Evolutionary conservation across 92 coral and sea anemone genomes (phyloP).

Genomic region (Anthopleura xanthogrammica): DNA sequence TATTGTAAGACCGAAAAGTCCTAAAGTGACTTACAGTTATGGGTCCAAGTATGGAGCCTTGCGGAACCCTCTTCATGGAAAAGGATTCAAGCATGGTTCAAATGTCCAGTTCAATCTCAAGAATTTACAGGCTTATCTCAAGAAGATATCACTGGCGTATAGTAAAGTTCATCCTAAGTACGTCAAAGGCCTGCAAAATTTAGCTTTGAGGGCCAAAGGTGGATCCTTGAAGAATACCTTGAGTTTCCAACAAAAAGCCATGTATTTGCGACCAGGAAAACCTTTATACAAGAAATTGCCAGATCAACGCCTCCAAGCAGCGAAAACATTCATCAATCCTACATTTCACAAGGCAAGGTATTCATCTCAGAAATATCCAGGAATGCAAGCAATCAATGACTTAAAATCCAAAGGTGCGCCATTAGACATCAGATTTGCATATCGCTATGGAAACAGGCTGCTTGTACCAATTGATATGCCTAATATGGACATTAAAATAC

Average conservation of each 20-base stretch:
- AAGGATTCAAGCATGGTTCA: background rate
- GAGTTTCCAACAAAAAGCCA: background rate
- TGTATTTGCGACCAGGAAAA: background rate
- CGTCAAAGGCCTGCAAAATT: background rate
- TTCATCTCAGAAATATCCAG: constrained; percentile 4
- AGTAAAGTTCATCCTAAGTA: background rate
- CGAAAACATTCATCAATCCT: background rate
- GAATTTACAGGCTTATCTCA: background rate
- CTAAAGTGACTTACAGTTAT: background rate
- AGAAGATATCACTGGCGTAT: background rate
- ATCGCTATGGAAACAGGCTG: constrained; percentile 42
- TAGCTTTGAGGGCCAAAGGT: constrained; percentile 8
- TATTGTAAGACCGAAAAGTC: background rate
- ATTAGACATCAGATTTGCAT: constrained; percentile 30
- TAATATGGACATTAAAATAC: constrained; percentile 23
- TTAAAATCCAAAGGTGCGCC: constrained; percentile 23
- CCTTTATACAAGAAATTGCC: background rate
- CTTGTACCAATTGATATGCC: constrained; percentile 34
- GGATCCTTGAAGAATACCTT: constrained; percentile 18
- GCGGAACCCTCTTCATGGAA: constrained; percentile 17
- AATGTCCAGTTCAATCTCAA: too few species aligned
- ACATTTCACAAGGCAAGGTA: background rate
- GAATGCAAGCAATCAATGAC: constrained; percentile 15
- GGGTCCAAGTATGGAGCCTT: constrained; percentile 5
- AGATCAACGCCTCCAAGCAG: background rate